Evolutionary conservation across 2,888 invertebrate species (phyloP).

Genomic region (Herminia tarsipennalis): DNA sequence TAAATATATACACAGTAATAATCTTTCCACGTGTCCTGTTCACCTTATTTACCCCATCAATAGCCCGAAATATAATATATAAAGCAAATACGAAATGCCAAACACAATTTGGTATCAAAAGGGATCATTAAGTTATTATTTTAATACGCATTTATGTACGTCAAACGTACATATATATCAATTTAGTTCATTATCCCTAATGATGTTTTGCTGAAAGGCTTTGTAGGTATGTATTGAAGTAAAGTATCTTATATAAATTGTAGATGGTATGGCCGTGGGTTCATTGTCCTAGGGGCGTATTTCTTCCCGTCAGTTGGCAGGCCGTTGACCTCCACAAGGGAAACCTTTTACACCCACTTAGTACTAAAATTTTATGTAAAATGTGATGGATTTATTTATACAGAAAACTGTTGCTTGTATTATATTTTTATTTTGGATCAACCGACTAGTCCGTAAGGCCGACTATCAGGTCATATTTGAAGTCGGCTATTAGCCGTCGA

Average conservation of each 20-base stretch:
- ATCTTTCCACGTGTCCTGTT: too few relatives aligned
- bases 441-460: too few relatives aligned
- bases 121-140: constrained; percentile 17
- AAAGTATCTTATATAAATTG: constrained; percentile 19
- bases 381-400: constrained; percentile 29
- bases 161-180: constrained; percentile 13
- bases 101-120: too few relatives aligned
- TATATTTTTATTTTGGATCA: too few relatives aligned
- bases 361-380: constrained; percentile 35
- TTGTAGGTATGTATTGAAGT: too few relatives aligned
- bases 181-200: constrained; percentile 22
- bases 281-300: constrained; percentile 63
- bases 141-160: constrained; percentile 12
- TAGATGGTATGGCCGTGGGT: constrained; percentile 46
- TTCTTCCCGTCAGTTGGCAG: constrained; percentile 66
- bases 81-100: too few relatives aligned
- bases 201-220: constrained; percentile 28
- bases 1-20: too few relatives aligned
- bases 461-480: too few relatives aligned
- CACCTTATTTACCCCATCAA: too few relatives aligned
- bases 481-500: too few relatives aligned
- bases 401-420: too few relatives aligned
- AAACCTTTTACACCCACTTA: constrained; percentile 34
- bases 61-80: too few relatives aligned
- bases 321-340: constrained; percentile 59